These are phyloP conservation scores for Apis florea DNA, from an alignment of 1,140 invertebrate species.

Conservation along the genomic window DNA sequence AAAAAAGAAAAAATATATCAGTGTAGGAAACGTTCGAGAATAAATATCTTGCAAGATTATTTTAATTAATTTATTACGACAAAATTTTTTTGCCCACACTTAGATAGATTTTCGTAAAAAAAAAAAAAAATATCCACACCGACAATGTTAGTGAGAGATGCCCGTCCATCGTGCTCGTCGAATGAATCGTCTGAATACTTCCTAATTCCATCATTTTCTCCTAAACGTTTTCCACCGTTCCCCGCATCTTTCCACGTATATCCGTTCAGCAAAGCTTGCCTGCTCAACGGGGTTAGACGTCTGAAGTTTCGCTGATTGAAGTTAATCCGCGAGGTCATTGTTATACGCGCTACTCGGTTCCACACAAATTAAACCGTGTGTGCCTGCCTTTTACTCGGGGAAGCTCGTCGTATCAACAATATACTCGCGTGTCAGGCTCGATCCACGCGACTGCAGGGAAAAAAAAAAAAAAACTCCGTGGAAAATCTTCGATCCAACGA, in stretches of 20 bases:
- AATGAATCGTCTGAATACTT: not conserved
- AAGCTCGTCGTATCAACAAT: constrained; percentile 16
- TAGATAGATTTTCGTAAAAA: not conserved
- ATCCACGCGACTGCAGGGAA: not conserved
- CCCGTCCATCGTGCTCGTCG: not conserved
- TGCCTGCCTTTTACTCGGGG: constrained; percentile 13
- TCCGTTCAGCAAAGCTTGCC: constrained; percentile 34
- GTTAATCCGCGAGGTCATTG: constrained; percentile 65
- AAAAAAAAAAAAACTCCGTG: not conserved
- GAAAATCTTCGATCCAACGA: not conserved
- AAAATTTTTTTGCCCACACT: not conserved
- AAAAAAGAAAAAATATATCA: not conserved
- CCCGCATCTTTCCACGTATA: constrained; percentile 18
- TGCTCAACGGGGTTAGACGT: constrained; percentile 46
- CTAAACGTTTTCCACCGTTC: constrained; percentile 14
- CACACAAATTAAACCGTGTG: constrained; percentile 43
- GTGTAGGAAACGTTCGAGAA: too few relatives aligned
- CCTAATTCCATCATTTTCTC: constrained; percentile 13
- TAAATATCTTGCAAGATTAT: too few relatives aligned
- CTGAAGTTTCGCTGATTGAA: constrained; percentile 67
- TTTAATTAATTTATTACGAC: not conserved
- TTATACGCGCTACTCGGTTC: constrained; percentile 53
- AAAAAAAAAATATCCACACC: not conserved
- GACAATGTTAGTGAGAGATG: not conserved
- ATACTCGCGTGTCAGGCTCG: not conserved